Base-by-base conservation (phyloP, 2,888 invertebrate species). In the Lysandra bellargus region DNA sequence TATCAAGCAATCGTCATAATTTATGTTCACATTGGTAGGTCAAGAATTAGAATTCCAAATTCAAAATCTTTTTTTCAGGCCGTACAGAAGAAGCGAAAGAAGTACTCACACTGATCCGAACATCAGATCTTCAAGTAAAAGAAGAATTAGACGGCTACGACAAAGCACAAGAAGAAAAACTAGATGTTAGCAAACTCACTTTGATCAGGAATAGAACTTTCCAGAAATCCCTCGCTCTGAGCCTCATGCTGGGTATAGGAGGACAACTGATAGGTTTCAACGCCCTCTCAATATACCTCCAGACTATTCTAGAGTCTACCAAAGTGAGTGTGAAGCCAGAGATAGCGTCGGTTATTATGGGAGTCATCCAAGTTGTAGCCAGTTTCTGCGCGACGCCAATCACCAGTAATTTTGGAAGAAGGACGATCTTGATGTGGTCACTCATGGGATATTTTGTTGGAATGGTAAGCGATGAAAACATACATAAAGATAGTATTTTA, bases 111-210 rank as follows among this genome's bases (percentile, higher is more conserved):
- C 85, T 84, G 76, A 85, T 90, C 2, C 85, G 90, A 23, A 88
- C 87, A 4, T 86, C 89, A 1, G 88, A 90, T 76, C 72, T 80
- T 7, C 40, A 82, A 76, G 90, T 89, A 0, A 82, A 84, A 3
- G 89, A 89, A 75, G 90, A 90, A 79, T 78, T 91, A 0, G 88
- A 88, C 80, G 86, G 87, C 78, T 91, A 88, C 80, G 84, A 86
- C 4, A 37, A 49, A 6, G 79, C 81, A 7, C 17, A 60, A 57
- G 79, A 81, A 5, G 81, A 80, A 9, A 75, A 80, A 0, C 79
- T 81, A 53, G 80, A 79, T 75, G 60, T 82, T 1, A 81, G 80
- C 7, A 80, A 82, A 60, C 80, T 33, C 5, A 79, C 83, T 5
- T 73, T 86, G 3, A 73, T 87, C 0, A 84, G 85, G 30, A 83